A percentile compares a stretch with the other conserved stretches of the same genome.
phyloP scores from a whole-genome alignment of 2,113 vertebrate genomes.

The Stictonetta naevosa region DNA sequence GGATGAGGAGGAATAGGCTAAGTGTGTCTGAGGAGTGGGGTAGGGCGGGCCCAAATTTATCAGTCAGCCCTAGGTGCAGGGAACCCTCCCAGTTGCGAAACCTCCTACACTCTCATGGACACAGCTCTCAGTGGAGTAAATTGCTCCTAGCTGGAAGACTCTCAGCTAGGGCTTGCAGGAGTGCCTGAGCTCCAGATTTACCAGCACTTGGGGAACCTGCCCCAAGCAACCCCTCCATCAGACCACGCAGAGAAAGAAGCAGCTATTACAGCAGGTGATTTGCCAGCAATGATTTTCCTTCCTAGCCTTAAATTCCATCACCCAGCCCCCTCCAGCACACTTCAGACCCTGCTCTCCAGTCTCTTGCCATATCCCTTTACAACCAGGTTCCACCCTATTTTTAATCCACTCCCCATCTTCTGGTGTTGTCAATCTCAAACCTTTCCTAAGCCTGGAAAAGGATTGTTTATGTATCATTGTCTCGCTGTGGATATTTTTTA shows the following conservation, averaged over 20 bases:
- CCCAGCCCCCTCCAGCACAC: neutral
- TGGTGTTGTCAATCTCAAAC: neutral
- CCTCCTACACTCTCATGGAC: neutral
- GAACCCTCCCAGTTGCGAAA: slow-evolving; percentile 34
- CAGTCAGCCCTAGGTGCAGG: neutral
- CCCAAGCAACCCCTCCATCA: neutral
- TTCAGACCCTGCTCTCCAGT: neutral
- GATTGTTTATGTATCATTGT: neutral
- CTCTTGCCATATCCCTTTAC: neutral
- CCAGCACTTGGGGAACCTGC: neutral
- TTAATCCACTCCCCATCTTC: neutral
- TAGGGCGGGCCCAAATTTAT: neutral
- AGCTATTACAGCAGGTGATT: neutral
- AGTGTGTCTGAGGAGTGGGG: slow-evolving; percentile 1
- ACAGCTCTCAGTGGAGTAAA: neutral
- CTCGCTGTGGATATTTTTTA: neutral
- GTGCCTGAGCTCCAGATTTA: neutral
- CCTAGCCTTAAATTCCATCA: neutral
- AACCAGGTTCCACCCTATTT: neutral
- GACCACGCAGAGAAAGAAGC: neutral
- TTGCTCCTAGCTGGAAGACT: neutral
- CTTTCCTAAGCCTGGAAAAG: neutral
- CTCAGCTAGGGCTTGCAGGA: neutral
- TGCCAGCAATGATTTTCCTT: neutral
- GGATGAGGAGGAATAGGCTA: neutral